phyloP scores from a whole-genome alignment of 2,797 vertebrate species.

The Crenichthys baileyi region DNA sequence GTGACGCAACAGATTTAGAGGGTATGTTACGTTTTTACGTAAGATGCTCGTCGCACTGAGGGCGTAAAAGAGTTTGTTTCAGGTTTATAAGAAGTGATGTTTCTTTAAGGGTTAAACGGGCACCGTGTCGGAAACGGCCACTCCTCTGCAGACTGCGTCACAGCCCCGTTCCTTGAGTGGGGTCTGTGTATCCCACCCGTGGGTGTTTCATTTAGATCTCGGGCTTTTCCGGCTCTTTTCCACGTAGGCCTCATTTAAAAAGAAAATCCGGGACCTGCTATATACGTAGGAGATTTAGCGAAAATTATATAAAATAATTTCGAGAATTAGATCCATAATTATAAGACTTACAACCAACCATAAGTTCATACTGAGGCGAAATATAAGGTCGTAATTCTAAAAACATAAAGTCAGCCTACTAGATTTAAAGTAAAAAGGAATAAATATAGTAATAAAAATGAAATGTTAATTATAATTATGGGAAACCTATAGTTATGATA shows the following conservation, averaged over 20 bases:
- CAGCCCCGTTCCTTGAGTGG: constrained; percentile 64
- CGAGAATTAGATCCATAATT: neutral
- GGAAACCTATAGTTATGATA: too few relatives aligned
- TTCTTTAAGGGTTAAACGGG: constrained; percentile 27
- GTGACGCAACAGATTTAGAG: neutral
- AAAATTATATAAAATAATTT: neutral
- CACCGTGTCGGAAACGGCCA: constrained; percentile 40
- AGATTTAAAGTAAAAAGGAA: neutral
- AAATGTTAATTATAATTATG: neutral
- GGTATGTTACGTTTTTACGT: neutral
- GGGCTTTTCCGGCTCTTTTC: neutral
- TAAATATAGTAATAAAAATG: neutral
- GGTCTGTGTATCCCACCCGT: neutral
- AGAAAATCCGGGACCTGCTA: too few relatives aligned
- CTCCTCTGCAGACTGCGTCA: constrained; percentile 68
- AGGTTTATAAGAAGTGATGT: neutral
- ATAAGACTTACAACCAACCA: neutral
- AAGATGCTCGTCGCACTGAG: neutral
- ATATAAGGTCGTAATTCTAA: neutral
- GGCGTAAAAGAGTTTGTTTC: rapidly evolving
- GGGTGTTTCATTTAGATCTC: neutral
- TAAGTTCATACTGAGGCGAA: neutral
- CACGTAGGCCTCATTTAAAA: neutral
- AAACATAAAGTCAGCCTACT: neutral
- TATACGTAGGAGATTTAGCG: too few relatives aligned